Percentiles rank a stretch among this genome's conserved stretches.
Conservation (phyloP, 2,888 invertebrate genomes). For the Biston betularia region DNA sequence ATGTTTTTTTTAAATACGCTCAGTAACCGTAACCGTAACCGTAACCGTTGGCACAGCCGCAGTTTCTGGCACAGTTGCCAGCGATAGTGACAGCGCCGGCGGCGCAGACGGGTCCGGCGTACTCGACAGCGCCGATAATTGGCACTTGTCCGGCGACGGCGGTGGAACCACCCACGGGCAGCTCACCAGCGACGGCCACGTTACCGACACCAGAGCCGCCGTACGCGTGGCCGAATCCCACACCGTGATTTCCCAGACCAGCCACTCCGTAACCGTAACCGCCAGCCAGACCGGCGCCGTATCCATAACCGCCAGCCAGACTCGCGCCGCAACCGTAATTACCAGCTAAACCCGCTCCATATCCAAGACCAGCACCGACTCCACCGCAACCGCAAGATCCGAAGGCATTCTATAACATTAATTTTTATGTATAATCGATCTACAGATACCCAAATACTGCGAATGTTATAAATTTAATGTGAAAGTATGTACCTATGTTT, state of each 20-base stretch:
- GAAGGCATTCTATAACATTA: slow-evolving; percentile 1
- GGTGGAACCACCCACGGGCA: slow-evolving; percentile 33
- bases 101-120: slow-evolving; percentile 43
- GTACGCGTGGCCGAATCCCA: slow-evolving; percentile 20
- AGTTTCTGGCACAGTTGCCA: slow-evolving; percentile 43
- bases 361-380: neutral
- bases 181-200: slow-evolving; percentile 37
- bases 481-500: no score
- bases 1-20: neutral
- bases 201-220: slow-evolving; percentile 25
- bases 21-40: slow-evolving; percentile 39
- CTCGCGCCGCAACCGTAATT: neutral
- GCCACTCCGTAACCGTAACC: neutral
- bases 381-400: neutral
- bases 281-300: no score
- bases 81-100: slow-evolving; percentile 42
- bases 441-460: no score
- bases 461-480: no score
- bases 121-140: slow-evolving; percentile 46
- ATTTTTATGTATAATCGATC: no score
- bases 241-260: slow-evolving; percentile 17
- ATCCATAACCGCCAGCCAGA: neutral
- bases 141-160: slow-evolving; percentile 37
- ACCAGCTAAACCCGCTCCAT: neutral
- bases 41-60: slow-evolving; percentile 35